Conservation (phyloP, 2,113 vertebrate genomes). For the Ctenodactylus gundi region DNA sequence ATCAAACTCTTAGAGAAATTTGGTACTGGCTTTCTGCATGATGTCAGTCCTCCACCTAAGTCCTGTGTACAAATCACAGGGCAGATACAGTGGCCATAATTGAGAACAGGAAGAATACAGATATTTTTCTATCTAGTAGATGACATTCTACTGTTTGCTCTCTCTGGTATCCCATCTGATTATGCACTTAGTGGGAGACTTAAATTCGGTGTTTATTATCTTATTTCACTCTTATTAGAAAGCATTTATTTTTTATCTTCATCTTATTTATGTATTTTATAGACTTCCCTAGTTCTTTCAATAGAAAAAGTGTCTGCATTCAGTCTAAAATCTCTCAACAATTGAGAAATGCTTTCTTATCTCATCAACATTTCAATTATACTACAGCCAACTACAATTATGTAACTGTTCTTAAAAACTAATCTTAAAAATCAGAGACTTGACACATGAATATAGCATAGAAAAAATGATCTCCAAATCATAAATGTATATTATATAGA, state of each 20-base stretch:
- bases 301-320: neutral
- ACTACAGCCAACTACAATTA: neutral
- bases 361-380: neutral
- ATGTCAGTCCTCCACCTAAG: neutral
- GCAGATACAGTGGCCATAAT: fast-evolving
- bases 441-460: neutral
- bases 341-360: neutral
- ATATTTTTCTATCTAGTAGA: neutral
- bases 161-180: neutral
- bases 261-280: neutral
- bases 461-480: neutral
- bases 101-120: neutral
- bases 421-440: neutral
- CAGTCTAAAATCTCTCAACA: neutral
- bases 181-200: neutral
- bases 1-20: neutral
- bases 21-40: neutral
- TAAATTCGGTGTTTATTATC: neutral
- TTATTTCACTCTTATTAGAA: neutral
- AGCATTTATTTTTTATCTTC: neutral
- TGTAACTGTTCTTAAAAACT: neutral
- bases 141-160: neutral
- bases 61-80: neutral
- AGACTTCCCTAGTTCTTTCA: neutral
- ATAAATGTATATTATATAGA: neutral